A percentile compares a stretch with the other conserved stretches of the same genome.
phyloP scores from a whole-genome alignment of 2,797 vertebrate genomes.

The Mormyrops attenuatus region DNA sequence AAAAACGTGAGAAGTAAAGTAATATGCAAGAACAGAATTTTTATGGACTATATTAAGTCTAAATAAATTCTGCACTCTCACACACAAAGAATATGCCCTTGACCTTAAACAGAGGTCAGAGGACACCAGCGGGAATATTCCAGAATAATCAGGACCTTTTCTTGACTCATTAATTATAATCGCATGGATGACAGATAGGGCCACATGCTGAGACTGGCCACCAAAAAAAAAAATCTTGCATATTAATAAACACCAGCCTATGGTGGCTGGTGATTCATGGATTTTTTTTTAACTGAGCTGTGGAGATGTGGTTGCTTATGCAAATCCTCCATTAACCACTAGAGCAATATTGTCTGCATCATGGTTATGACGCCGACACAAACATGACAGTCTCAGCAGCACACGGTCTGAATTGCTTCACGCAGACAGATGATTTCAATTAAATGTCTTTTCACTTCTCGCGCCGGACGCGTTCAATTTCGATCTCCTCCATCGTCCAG shows the following conservation, averaged over 20 bases:
- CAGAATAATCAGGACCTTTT: background rate
- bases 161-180: slow-evolving; percentile 9
- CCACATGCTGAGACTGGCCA: background rate
- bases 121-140: background rate
- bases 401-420: background rate
- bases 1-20: background rate
- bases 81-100: background rate
- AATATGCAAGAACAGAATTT: background rate
- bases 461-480: background rate
- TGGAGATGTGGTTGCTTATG: background rate
- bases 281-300: background rate
- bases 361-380: background rate
- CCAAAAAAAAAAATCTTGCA: background rate
- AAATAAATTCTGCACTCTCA: background rate
- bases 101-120: slow-evolving; percentile 10
- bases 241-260: background rate
- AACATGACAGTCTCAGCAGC: background rate
- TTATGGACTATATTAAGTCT: background rate
- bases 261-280: background rate
- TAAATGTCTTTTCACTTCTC: background rate
- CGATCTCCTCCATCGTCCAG: background rate
- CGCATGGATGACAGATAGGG: background rate
- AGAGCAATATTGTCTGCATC: slow-evolving; percentile 13
- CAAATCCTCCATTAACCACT: slow-evolving; percentile 10
- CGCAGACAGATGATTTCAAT: slow-evolving; percentile 7